A percentile compares a stretch with the other conserved stretches of the same genome.
These are phyloP conservation scores for Scaptomyza cyrtandrae DNA, from an alignment of 2,888 invertebrate genomes.

Conservation along the genomic window DNA sequence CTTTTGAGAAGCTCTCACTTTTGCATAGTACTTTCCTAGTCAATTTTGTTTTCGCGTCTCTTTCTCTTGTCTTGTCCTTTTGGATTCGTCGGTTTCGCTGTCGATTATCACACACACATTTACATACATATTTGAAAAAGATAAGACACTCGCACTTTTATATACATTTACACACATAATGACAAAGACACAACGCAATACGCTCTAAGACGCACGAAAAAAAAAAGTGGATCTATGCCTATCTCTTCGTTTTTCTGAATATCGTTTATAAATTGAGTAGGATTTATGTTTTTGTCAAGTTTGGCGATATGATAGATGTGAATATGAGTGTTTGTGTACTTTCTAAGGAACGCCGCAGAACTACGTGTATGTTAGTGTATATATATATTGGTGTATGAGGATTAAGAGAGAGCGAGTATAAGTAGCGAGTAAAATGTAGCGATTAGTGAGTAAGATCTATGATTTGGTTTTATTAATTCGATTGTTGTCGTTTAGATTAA, in stretches of 20 bases:
- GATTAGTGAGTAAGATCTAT: conserved; percentile 16
- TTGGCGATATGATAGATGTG: conserved; percentile 69
- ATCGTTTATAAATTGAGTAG: conserved; percentile 11
- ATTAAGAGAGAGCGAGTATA: conserved; percentile 5
- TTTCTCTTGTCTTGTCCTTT: background rate
- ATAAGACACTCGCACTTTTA: background rate
- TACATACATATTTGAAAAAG: conserved; percentile 2
- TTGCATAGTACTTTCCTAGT: background rate
- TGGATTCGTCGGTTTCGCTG: background rate
- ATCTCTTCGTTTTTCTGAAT: conserved; percentile 6
- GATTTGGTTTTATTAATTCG: conserved; percentile 1
- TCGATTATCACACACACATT: background rate
- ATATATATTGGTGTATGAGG: background rate
- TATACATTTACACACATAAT: conserved; percentile 24
- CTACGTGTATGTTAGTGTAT: background rate
- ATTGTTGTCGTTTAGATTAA: conserved; percentile 23
- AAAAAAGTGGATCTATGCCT: conserved; percentile 13
- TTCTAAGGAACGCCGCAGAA: background rate
- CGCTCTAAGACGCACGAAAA: conserved; percentile 9
- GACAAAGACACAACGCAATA: conserved; percentile 15
- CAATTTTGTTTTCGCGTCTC: background rate
- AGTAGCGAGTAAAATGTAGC: conserved; percentile 12
- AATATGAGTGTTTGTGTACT: conserved; percentile 5
- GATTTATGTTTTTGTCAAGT: conserved; percentile 22
- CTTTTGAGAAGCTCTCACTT: background rate